Evolutionary conservation across 2,888 invertebrate genomes (phyloP).

Genomic region (Nomada fucata): DNA sequence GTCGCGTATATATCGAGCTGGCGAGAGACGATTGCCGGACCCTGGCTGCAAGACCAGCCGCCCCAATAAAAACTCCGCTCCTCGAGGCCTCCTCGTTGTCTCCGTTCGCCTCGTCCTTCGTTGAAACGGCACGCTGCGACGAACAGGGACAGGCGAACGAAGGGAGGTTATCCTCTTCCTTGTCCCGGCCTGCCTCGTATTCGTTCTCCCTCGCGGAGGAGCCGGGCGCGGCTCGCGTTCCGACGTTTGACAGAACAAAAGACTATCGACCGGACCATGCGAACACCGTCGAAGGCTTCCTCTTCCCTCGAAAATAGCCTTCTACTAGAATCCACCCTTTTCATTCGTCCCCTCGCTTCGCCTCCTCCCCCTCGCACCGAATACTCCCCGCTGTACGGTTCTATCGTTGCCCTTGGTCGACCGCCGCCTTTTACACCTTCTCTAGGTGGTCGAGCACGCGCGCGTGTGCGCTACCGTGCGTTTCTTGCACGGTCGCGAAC

Average conservation of each 20-base stretch:
- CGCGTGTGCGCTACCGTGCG: conserved; percentile 41
- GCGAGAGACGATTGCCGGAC: conserved; percentile 62
- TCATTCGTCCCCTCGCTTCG: background rate
- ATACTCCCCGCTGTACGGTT: background rate
- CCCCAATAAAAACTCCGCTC: conserved; percentile 80
- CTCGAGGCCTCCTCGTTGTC: conserved; percentile 69
- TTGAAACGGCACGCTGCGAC: conserved; percentile 13
- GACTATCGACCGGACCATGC: conserved; percentile 78
- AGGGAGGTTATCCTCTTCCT: conserved; percentile 27
- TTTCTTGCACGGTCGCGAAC: background rate
- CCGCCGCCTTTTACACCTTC: conserved; percentile 44
- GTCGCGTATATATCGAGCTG: conserved; percentile 61
- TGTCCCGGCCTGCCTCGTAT: conserved; percentile 22
- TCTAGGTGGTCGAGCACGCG: conserved; percentile 46
- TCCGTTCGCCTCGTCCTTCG: conserved; percentile 43
- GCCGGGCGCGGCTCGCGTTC: conserved; percentile 80
- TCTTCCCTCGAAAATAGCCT: conserved; percentile 53
- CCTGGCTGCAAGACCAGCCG: conserved; percentile 75
- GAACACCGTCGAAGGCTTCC: conserved; percentile 55
- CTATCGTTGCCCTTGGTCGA: conserved; percentile 3
- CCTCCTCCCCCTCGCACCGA: conserved; percentile 26
- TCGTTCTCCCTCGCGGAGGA: conserved; percentile 40
- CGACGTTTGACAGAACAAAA: conserved; percentile 84
- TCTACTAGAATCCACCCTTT: conserved; percentile 46
- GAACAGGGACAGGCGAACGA: conserved; percentile 16